Base-by-base conservation (phyloP, 1,140 invertebrate species). In the Aphis craccivora region DNA sequence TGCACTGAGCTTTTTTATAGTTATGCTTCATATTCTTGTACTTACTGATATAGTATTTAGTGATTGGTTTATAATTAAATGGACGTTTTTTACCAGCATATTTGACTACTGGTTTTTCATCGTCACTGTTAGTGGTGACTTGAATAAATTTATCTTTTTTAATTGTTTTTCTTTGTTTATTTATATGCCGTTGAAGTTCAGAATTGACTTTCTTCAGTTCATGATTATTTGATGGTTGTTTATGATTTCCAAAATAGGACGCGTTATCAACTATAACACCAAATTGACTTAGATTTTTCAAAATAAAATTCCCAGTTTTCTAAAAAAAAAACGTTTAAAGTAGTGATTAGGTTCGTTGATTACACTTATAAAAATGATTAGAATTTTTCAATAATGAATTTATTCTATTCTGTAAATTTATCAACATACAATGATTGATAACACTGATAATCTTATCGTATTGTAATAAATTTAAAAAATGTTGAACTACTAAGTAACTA, bases 191-290 rank as follows among this genome's bases (percentile, higher is more conserved):
- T 55, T 86, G n/a, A 1, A 55, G 23, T 55, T 43, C 48, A 55
- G 48, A 93, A 84, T 86, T 86, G 2, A 93, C 40, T 93, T 55
- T 86, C n/a, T 93, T 84, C 37, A 86, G 30, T 53, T 93, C 67
- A 40, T n/a, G 84, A 22, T 23, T 92, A 35, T 53, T 93, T 37
- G 81, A 53, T 18, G 51, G 3, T 14, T 93, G 35, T 53, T 48
- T 51, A 14, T 43, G 76, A 40, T 40, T 93, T 40, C 91, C 91
- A 86, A 93, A 93, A 86, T 93, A 93, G 11, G 91, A 86, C 5
- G 86, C 48, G 55, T 93, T 86, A 86, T 93, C 81, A 37, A 93
- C 91, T 93, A 93, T 93, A 40, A 93, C 40, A 43, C 91, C 91
- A 86, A 86, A 51, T 93, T 48, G 84, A 84, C 91, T 93, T 43